Base-by-base conservation (phyloP, 2,113 vertebrate genomes). In the Clarias macrocephalus region DNA sequence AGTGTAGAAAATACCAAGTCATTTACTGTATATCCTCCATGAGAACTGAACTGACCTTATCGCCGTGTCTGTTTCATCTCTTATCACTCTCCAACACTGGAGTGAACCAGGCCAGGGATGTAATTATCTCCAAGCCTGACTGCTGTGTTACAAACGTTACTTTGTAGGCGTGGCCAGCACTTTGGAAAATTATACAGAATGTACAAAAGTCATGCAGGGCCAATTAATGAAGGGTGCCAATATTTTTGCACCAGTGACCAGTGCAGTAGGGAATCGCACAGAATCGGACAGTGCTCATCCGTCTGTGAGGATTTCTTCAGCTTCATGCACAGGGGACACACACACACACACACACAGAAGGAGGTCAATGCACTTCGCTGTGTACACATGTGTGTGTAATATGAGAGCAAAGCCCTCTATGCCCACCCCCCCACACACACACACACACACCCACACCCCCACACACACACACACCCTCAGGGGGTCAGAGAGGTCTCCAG, bases 281-380 rank as follows among this genome's bases (percentile, higher is more conserved):
- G 48, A 77, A 56, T 8, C 48, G 7, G 48, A 48, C n/a, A n/a
- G n/a, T 28, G 62, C n/a, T 83, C 28, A 60, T 80, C 23, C 63
- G 68, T 28, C 13, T 57, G 81, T 87, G 59, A 33, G 81, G 5
- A n/a, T 80, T 56, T 60, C 33, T 76, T 37, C 52, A 56, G 59
- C 54, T 28, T 33, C 7, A 48, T 85, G 87, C 21, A 12, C 59
- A 56, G 54, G 3, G 10, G 23, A 30, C 28, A 60, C n/a, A 33
- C 9, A 23, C 72, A 57, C 15, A 59, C 54, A 70, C 8, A 48
- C 72, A 48, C 37, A 54, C 1, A n/a, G 37, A 75, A 18, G 72
- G 37, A 8, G 30, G 63, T 62, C 54, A 63, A 33, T 19, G n/a
- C 79, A 56, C 60, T 28, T 88, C 16, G 30, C 28, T 82, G 48